Evolutionary conservation across 2,797 vertebrate species (phyloP).

Genomic region (Onychomys arenicola): DNA sequence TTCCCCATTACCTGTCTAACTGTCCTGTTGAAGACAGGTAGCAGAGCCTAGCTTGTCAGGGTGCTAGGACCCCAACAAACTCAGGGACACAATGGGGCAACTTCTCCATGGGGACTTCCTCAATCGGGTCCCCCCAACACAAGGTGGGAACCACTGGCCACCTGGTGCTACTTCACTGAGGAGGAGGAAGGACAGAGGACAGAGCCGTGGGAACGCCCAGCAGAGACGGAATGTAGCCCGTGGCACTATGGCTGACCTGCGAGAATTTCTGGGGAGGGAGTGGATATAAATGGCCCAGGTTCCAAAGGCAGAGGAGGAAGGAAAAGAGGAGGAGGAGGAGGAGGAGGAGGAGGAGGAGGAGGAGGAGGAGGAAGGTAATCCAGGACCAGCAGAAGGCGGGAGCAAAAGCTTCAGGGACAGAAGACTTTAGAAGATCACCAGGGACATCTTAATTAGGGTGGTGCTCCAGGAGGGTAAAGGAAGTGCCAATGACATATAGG

Average conservation of each 20-base stretch:
- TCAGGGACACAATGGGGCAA: background rate
- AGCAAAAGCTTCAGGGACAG: background rate
- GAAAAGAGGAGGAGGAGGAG: background rate
- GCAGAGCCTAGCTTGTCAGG: background rate
- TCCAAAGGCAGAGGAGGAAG: background rate
- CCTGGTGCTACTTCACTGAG: rapidly evolving
- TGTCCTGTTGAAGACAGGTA: background rate
- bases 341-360: no score
- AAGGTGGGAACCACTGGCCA: background rate
- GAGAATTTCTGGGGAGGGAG: background rate
- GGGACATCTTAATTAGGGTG: background rate
- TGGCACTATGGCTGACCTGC: background rate
- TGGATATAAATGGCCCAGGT: background rate
- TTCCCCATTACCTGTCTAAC: no score
- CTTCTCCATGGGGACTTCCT: background rate
- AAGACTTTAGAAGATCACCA: background rate
- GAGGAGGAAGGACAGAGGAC: background rate
- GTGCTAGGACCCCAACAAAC: no score
- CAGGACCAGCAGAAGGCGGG: no score
- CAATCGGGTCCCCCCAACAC: no score
- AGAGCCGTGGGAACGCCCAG: no score
- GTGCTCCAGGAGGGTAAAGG: background rate
- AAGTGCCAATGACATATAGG: background rate
- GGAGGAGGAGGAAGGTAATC: no score
- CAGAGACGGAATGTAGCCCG: background rate